Percentiles rank a stretch among this genome's conserved stretches.
Evolutionary conservation across 1,140 invertebrate genomes (phyloP).

Genomic region (Polypedilum pembai): DNA sequence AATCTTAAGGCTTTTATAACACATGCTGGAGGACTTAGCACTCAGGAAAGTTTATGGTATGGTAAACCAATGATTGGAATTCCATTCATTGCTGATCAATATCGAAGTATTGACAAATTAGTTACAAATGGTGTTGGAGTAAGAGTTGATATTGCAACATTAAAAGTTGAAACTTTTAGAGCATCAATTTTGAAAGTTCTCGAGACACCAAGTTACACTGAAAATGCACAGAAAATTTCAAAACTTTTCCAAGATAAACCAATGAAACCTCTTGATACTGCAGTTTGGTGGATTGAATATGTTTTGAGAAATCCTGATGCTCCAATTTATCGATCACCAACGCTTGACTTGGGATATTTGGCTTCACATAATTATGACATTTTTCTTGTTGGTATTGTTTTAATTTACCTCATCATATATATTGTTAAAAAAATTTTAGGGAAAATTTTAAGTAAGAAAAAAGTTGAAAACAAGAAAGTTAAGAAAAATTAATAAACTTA

Average conservation of each 20-base stretch:
- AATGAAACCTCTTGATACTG: conserved; percentile 42
- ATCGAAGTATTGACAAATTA: conserved; percentile 32
- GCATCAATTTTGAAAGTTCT: conserved; percentile 33
- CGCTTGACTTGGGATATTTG: conserved; percentile 24
- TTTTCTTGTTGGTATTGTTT: conserved; percentile 18
- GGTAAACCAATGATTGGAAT: conserved; percentile 46
- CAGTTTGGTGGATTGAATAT: conserved; percentile 46
- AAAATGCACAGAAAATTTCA: conserved; percentile 41
- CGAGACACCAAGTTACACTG: conserved; percentile 36
- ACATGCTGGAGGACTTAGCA: conserved; percentile 51
- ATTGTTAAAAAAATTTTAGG: neutral
- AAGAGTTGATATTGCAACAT: conserved; percentile 32
- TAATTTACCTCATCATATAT: neutral
- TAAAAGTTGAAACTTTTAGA: conserved; percentile 33
- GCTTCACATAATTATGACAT: conserved; percentile 15
- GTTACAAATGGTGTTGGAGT: conserved; percentile 30
- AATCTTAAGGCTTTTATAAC: conserved; percentile 49
- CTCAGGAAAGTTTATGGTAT: conserved; percentile 50
- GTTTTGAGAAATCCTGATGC: conserved; percentile 45
- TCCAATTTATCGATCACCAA: conserved; percentile 36
- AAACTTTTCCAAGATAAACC: conserved; percentile 47
- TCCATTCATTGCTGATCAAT: conserved; percentile 28
- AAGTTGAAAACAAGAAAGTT: neutral
- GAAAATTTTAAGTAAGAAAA: neutral
- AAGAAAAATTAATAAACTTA: neutral